Conservation (phyloP, 2,113 vertebrate species). For the Hippolais icterina region DNA sequence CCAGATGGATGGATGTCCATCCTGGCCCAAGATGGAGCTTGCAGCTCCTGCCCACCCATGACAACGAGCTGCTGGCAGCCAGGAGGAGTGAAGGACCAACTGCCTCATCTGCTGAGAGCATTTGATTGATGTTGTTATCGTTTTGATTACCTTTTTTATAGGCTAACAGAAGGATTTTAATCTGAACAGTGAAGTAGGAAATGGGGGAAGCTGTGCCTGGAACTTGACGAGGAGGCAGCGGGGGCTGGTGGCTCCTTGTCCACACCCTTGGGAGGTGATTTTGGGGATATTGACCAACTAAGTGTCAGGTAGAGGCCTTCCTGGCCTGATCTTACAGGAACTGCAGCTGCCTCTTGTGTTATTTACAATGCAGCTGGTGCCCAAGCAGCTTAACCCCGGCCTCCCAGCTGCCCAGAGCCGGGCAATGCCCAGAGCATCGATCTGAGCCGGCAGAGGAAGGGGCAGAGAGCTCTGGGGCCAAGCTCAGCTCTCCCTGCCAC, state of each 20-base stretch:
- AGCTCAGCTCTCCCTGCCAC: background rate
- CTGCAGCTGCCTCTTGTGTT: background rate
- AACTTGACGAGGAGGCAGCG: rapidly evolving
- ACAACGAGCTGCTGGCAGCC: background rate
- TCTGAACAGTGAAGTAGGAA: background rate
- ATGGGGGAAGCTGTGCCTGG: background rate
- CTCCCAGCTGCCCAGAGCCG: background rate
- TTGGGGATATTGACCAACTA: background rate
- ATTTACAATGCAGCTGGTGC: background rate
- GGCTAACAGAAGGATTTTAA: slow-evolving; percentile 6
- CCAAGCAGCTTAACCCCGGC: background rate
- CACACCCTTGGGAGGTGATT: background rate
- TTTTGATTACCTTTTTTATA: background rate
- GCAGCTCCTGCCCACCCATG: background rate
- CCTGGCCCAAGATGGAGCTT: background rate
- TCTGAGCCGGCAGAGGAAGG: background rate
- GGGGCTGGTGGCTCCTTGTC: background rate
- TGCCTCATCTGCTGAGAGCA: background rate
- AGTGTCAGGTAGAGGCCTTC: background rate
- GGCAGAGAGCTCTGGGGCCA: background rate
- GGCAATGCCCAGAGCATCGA: rapidly evolving
- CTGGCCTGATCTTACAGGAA: background rate
- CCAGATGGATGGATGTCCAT: background rate
- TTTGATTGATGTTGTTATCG: background rate
- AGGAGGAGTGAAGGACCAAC: background rate